phyloP scores from a whole-genome alignment of 2,113 vertebrate species.

The Sminthopsis crassicaudata region DNA sequence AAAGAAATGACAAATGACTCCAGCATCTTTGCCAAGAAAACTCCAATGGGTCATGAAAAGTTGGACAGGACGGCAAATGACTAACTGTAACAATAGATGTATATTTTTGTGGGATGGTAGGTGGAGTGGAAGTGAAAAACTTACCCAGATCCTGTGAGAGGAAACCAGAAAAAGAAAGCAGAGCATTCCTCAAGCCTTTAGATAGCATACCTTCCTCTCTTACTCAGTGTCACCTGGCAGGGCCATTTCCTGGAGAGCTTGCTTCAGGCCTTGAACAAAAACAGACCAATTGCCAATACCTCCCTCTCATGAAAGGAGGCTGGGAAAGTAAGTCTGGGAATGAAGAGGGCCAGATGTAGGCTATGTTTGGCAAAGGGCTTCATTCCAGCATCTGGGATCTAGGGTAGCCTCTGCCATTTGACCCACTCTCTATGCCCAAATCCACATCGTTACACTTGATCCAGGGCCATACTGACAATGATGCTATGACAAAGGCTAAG shows the following conservation, averaged over 20 bases:
- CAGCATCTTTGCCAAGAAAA: not conserved
- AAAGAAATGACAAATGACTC: not conserved
- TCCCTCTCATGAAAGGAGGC: not conserved
- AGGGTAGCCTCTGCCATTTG: not conserved
- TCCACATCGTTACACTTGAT: conserved; percentile 30
- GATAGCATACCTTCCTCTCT: not conserved
- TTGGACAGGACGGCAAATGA: not conserved
- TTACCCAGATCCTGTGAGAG: accelerated
- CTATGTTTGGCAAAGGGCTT: not conserved
- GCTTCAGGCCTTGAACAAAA: not conserved
- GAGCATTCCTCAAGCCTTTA: not conserved
- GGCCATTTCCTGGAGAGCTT: not conserved
- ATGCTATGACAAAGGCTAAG: not conserved
- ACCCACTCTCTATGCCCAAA: conserved; percentile 7
- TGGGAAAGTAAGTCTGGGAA: not conserved
- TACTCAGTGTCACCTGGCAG: not conserved
- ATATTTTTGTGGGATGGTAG: not conserved
- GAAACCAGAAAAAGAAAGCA: not conserved
- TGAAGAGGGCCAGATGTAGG: not conserved
- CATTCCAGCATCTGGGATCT: not conserved
- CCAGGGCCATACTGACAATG: not conserved
- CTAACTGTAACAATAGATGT: not conserved
- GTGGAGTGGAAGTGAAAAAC: too few species aligned
- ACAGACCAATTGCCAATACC: not conserved
- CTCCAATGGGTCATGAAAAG: not conserved